phyloP scores from a whole-genome alignment of 2,113 vertebrate genomes.

The Puma concolor region DNA sequence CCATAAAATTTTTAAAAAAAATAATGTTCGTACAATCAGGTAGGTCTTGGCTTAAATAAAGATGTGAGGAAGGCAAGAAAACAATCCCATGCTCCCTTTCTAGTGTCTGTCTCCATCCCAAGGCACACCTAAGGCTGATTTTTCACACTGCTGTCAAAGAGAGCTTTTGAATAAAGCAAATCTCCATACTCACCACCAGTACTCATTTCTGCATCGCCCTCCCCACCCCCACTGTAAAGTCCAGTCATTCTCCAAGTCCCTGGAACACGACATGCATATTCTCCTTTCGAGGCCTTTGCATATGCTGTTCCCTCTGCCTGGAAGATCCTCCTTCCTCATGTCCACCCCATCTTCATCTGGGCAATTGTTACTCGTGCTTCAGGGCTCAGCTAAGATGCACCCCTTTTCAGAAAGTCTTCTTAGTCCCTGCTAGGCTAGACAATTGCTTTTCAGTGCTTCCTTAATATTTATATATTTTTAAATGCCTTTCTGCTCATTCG shows the following conservation, averaged over 20 bases:
- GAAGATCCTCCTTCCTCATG: not conserved
- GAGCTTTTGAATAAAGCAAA: not conserved
- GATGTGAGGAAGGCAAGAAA: not conserved
- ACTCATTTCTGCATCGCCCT: not conserved
- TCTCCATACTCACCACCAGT: not conserved
- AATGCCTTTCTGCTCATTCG: not conserved
- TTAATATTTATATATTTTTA: not conserved
- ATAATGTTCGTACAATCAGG: not conserved
- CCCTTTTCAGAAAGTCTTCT: not conserved
- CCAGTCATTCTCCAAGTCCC: not conserved
- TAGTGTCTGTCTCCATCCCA: not conserved
- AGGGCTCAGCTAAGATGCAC: not conserved
- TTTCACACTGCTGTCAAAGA: not conserved
- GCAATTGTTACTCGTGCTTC: not conserved
- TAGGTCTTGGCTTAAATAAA: slow-evolving; percentile 20
- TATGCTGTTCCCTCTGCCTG: not conserved
- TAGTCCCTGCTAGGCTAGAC: too few species aligned
- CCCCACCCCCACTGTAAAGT: accelerated
- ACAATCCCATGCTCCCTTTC: not conserved
- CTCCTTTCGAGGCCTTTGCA: not conserved
- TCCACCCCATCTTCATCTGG: not conserved
- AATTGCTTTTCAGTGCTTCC: not conserved
- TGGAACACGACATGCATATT: not conserved
- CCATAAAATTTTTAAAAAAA: slow-evolving; percentile 8
- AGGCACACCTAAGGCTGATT: not conserved